These are phyloP conservation scores for Hemitrygon akajei DNA, from an alignment of 2,797 vertebrate genomes.

Conservation along the genomic window DNA sequence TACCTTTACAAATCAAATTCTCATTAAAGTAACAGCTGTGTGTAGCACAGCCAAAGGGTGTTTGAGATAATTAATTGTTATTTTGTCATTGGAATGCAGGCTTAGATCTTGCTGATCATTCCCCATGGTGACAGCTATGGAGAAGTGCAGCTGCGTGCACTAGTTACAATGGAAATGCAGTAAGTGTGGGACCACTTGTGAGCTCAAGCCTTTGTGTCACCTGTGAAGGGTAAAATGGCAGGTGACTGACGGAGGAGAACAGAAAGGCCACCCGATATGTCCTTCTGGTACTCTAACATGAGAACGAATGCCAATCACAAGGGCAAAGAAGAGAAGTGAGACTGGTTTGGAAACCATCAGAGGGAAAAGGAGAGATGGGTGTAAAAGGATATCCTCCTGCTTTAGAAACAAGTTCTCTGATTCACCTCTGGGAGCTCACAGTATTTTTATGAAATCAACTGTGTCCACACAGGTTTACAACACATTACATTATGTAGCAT, in stretches of 20 bases:
- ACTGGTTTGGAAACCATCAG: neutral
- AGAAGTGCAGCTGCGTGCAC: neutral
- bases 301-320: neutral
- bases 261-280: neutral
- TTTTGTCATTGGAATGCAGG: neutral
- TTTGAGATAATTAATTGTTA: neutral
- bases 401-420: neutral
- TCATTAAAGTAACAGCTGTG: neutral
- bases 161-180: neutral
- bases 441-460: neutral
- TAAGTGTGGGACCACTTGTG: neutral
- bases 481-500: neutral
- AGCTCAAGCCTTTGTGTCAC: neutral
- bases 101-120: neutral
- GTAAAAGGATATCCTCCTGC: neutral
- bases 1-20: neutral
- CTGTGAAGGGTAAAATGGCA: neutral
- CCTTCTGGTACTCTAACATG: neutral
- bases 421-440: neutral
- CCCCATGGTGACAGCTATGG: neutral
- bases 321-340: neutral
- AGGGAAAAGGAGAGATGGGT: neutral
- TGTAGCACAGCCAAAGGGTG: neutral
- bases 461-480: neutral
- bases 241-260: neutral